phyloP scores from a whole-genome alignment of 2,113 vertebrate genomes.

The Riparia riparia region DNA sequence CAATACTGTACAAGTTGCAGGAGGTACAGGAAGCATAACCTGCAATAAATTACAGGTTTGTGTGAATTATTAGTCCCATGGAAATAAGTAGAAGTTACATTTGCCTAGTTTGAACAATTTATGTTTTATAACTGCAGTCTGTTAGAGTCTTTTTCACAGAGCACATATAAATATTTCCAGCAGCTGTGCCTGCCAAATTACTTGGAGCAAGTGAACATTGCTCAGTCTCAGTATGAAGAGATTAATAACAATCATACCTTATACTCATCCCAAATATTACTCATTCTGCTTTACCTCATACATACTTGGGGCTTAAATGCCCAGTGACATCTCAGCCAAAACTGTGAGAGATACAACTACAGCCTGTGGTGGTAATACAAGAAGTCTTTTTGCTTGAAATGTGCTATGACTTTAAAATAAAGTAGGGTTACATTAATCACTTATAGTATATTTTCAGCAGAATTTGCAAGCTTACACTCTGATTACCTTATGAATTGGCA shows the following conservation, averaged over 20 bases:
- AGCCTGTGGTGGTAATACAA: background rate
- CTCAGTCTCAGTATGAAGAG: background rate
- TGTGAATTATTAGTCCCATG: background rate
- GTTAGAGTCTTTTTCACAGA: background rate
- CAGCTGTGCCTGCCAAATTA: background rate
- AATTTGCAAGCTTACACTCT: background rate
- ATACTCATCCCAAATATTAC: background rate
- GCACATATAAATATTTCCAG: background rate
- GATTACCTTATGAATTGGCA: background rate
- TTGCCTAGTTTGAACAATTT: background rate
- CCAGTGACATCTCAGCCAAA: background rate
- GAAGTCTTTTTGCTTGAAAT: background rate
- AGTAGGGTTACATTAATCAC: background rate
- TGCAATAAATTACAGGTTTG: background rate
- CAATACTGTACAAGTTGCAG: background rate
- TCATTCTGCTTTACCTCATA: conserved; percentile 6
- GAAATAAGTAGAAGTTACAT: background rate
- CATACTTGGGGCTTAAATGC: background rate
- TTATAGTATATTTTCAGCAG: background rate
- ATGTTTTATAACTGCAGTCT: background rate
- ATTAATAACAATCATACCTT: conserved; percentile 7
- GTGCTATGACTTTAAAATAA: background rate
- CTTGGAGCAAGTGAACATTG: background rate
- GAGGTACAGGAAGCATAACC: background rate
- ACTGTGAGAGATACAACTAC: background rate